Evolutionary conservation across 2,797 vertebrate genomes (phyloP), one percentile per base, ranked within the genome.

Genomic region (Xenopus petersii): DNA sequence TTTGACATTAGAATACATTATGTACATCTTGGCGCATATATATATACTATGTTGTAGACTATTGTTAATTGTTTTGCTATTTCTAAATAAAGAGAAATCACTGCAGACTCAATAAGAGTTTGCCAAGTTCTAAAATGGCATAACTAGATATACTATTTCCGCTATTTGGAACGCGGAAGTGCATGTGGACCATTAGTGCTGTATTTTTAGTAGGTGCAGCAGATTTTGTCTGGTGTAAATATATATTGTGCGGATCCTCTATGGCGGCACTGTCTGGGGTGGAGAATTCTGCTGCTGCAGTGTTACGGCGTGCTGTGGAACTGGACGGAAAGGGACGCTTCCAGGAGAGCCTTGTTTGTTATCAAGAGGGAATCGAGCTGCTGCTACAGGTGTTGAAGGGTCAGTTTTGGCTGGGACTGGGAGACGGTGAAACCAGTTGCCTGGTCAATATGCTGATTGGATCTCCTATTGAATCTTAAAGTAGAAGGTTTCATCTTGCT

Each of bases 281-380:
- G 88, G 95, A 96, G 84, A 81, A 87, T 0, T 92, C 93, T 2
- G 97, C 96, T 0, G 82, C 86, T 21, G 85, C 91, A 0, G 87
- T 96, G 36, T 80, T 98, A 30, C 95, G 89, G 82, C 91, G 97
- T 60, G 97, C 96, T 0, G 93, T 98, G 81, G 93, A 97, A 82
- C 86, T 98, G 63, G 97, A 99, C 69, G 74, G 80, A 2, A 86
- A 84, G 54, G 90, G 86, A 3, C 93, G 93, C 47, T 93, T 93
- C 70, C 94, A 93, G 81, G 95, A 96, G 83, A 92, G 95, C 49
- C 88, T 98, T 0, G 89, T 98, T 80, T 99, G 96, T 81, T 98
- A 98, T 86, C 97, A 98, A 85, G 97, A 99, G 58, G 97, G 97
- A 11, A 96, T 99, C 74, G 95, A 95, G 77, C 88, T 99, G 64